These are phyloP conservation scores for Coendou prehensilis DNA, from an alignment of 2,797 vertebrate species.

Conservation along the genomic window DNA sequence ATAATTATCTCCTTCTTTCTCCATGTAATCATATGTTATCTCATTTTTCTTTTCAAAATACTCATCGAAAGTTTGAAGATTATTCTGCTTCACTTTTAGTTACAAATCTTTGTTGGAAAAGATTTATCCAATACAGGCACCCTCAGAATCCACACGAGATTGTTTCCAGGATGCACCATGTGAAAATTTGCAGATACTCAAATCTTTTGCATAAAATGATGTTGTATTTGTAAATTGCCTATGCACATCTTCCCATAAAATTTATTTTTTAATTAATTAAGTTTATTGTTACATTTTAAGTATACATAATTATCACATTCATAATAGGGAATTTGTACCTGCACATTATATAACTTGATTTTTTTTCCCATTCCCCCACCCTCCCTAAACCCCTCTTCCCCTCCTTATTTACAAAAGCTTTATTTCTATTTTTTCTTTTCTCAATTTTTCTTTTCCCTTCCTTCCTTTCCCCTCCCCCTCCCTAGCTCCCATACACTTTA, in stretches of 20 bases:
- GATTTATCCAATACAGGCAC: not conserved
- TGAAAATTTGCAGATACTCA: not conserved
- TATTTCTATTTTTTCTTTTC: too few species aligned
- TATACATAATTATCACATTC: too few species aligned
- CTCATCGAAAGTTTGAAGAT: not conserved
- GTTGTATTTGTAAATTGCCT: not conserved
- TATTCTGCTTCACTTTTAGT: not conserved
- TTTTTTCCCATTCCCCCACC: too few species aligned
- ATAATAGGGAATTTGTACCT: too few species aligned
- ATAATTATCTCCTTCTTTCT: not conserved
- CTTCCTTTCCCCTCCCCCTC: too few species aligned
- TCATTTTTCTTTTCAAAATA: conserved; percentile 56
- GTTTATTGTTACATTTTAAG: too few species aligned
- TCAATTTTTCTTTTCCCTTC: too few species aligned
- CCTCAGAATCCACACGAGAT: not conserved
- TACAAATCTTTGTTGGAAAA: not conserved
- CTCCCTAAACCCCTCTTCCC: too few species aligned
- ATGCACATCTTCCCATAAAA: not conserved
- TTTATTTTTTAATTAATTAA: too few species aligned
- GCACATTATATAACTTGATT: too few species aligned
- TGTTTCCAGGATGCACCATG: not conserved
- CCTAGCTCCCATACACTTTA: not conserved
- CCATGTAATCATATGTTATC: conserved; percentile 38
- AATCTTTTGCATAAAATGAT: not conserved
- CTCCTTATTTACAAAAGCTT: too few species aligned